phyloP scores from a whole-genome alignment of 2,888 invertebrate species.

The Molanna angustata region DNA sequence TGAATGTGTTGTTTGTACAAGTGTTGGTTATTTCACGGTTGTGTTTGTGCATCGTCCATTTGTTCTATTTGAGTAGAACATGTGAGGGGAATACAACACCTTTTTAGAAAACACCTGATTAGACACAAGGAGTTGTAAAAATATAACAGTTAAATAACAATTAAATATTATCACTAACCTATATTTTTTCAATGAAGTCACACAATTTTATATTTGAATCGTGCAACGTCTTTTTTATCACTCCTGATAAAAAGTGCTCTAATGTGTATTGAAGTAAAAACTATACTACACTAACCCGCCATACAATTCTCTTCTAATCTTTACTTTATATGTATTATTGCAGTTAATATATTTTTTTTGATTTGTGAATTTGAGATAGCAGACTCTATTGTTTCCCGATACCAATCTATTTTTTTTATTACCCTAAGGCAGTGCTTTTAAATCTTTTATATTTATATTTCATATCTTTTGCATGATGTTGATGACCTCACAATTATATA shows the following conservation, averaged over 20 bases:
- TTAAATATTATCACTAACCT: constrained; percentile 32
- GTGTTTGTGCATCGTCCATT: constrained; percentile 1
- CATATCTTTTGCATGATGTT: too few relatives aligned
- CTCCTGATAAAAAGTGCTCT: constrained; percentile 18
- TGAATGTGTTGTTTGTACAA: constrained; percentile 25
- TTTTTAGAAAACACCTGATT: constrained; percentile 30
- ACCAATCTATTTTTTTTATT: too few relatives aligned
- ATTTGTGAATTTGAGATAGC: too few relatives aligned
- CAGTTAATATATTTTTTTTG: too few relatives aligned
- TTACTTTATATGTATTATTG: too few relatives aligned
- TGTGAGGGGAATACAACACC: constrained; percentile 24
- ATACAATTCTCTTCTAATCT: too few relatives aligned
- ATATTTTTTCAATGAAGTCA: constrained; percentile 24
- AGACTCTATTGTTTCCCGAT: too few relatives aligned
- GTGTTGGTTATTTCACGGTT: constrained; percentile 18
- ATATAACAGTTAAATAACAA: constrained; percentile 27
- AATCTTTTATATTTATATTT: too few relatives aligned
- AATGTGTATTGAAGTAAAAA: background rate
- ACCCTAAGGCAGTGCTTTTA: too few relatives aligned
- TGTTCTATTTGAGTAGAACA: background rate
- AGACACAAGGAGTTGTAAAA: constrained; percentile 25
- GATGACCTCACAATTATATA: too few relatives aligned
- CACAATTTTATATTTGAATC: too few relatives aligned
- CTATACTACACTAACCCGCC: background rate
- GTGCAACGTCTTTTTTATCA: constrained; percentile 20